phyloP scores from a whole-genome alignment of 2,888 invertebrate species.

The Cosmorhoe ocellata region DNA sequence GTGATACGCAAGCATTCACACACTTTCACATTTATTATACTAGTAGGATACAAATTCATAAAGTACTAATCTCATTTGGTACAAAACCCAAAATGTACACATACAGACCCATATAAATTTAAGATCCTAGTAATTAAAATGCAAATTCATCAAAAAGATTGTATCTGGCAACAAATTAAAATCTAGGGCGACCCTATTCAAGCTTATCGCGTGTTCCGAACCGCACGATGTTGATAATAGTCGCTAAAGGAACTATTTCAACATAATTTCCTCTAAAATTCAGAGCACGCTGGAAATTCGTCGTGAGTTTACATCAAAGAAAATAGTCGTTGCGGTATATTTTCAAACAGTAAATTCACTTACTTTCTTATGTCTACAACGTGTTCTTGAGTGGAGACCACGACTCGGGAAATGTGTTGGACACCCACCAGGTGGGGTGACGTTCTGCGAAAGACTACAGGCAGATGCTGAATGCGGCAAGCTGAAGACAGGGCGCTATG shows the following conservation, averaged over 20 bases:
- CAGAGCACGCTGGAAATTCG: slow-evolving; percentile 63
- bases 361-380: too few relatives aligned
- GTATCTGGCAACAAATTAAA: slow-evolving; percentile 34
- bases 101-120: slow-evolving; percentile 22
- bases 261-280: slow-evolving; percentile 66
- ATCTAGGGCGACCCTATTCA: slow-evolving; percentile 32
- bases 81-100: too few relatives aligned
- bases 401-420: too few relatives aligned
- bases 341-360: background rate
- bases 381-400: too few relatives aligned
- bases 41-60: too few relatives aligned
- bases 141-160: slow-evolving; percentile 37
- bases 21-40: too few relatives aligned
- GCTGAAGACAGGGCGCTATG: too few relatives aligned
- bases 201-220: slow-evolving; percentile 36
- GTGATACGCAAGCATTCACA: too few relatives aligned
- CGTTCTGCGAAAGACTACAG: too few relatives aligned
- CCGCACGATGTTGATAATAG: slow-evolving; percentile 43
- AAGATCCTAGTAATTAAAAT: slow-evolving; percentile 32
- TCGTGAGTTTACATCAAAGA: slow-evolving; percentile 68
- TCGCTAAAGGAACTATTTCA: slow-evolving; percentile 64
- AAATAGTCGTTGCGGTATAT: slow-evolving; percentile 41
- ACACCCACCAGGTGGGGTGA: too few relatives aligned
- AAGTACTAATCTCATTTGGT: too few relatives aligned
- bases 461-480: too few relatives aligned